A percentile compares a stretch with the other conserved stretches of the same genome.
phyloP scores from a whole-genome alignment of 2,797 vertebrate genomes.

The Megaceryle alcyon region DNA sequence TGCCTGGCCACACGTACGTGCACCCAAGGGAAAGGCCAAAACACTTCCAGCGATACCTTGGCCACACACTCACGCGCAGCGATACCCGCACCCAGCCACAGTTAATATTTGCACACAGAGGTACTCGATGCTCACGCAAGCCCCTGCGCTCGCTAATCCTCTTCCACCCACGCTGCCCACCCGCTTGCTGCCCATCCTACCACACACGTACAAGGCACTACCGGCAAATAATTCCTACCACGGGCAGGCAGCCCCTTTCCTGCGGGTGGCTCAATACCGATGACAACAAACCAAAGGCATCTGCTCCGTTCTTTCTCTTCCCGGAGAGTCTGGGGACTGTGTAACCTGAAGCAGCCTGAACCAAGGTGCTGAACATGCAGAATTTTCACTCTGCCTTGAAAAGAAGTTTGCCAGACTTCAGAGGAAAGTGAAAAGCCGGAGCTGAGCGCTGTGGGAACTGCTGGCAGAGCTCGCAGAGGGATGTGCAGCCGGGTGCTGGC shows the following conservation, averaged over 20 bases:
- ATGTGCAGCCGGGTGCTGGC: background rate
- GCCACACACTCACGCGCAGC: fast-evolving
- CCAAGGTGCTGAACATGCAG: background rate
- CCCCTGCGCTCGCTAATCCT: background rate
- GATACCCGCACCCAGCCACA: background rate
- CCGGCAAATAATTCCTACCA: background rate
- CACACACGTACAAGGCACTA: background rate
- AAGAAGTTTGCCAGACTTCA: slow-evolving; percentile 38
- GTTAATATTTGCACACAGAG: background rate
- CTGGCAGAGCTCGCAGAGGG: background rate
- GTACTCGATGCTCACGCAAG: background rate
- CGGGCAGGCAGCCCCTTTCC: background rate
- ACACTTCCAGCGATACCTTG: fast-evolving
- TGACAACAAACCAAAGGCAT: background rate
- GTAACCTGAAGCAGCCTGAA: background rate
- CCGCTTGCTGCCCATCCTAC: background rate
- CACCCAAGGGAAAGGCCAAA: fast-evolving
- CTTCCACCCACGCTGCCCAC: background rate
- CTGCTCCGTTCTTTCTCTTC: background rate
- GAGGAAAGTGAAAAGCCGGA: background rate
- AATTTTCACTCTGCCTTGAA: background rate
- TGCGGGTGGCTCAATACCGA: background rate
- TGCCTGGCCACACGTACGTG: fast-evolving
- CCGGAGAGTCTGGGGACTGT: background rate
- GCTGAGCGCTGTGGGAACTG: background rate